These are phyloP conservation scores for Melanerpes formicivorus DNA, from an alignment of 2,113 vertebrate species.

Conservation along the genomic window DNA sequence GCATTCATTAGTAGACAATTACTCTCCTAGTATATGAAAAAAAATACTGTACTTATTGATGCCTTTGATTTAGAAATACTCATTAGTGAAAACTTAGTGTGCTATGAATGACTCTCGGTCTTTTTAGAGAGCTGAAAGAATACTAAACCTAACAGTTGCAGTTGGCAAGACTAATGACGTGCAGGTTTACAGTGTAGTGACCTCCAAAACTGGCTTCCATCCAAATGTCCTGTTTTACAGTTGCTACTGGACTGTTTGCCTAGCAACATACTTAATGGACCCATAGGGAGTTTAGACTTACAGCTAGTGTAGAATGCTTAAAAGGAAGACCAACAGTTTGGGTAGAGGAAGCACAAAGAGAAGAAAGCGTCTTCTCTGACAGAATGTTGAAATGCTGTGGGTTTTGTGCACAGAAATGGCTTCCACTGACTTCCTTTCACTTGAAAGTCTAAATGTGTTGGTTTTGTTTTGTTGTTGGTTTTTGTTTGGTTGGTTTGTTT, in stretches of 20 bases:
- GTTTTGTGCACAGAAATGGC: background rate
- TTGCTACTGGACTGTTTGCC: conserved; percentile 61
- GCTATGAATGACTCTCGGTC: conserved; percentile 17
- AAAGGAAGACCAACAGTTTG: conserved; percentile 41
- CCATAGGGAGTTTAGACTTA: conserved; percentile 46
- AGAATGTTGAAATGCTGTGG: background rate
- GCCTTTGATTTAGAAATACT: background rate
- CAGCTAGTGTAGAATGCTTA: conserved; percentile 50
- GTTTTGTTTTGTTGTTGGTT: no score
- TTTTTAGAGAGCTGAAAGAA: conserved; percentile 7
- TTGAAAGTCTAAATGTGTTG: background rate
- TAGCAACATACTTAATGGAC: conserved; percentile 69
- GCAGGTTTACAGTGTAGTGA: conserved; percentile 62
- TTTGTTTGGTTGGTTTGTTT: background rate
- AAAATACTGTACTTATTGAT: background rate
- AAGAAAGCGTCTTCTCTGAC: background rate
- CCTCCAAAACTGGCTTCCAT: conserved; percentile 59
- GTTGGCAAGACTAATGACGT: conserved; percentile 38
- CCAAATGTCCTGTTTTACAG: conserved; percentile 52
- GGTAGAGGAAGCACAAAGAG: background rate
- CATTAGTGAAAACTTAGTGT: background rate
- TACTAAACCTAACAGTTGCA: background rate
- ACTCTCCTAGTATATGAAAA: background rate
- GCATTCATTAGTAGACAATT: background rate
- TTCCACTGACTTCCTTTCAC: background rate